Conservation (phyloP, 2,888 invertebrate genomes). For the Halictus ligatus region DNA sequence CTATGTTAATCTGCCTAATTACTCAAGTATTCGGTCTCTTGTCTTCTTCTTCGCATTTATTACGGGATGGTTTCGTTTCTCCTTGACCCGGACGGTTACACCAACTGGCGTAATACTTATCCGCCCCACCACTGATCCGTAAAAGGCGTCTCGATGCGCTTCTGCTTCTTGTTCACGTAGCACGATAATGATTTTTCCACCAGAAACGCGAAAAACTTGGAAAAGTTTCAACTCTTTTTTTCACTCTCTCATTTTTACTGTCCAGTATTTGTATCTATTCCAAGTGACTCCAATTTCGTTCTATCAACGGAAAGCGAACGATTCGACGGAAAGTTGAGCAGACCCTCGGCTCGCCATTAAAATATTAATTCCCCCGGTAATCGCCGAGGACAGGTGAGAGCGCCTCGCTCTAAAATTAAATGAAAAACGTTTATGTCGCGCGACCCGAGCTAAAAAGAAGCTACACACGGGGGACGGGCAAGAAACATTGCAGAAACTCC, state of each 20-base stretch:
- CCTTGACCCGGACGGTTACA: conserved; percentile 5
- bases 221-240: background rate
- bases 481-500: conserved; percentile 18
- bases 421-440: conserved; percentile 16
- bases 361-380: conserved; percentile 24
- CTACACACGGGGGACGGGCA: background rate
- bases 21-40: background rate
- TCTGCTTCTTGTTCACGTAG: background rate
- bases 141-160: background rate
- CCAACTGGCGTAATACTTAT: background rate
- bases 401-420: conserved; percentile 18
- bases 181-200: background rate
- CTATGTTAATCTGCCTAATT: conserved; percentile 11
- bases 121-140: background rate
- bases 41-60: background rate
- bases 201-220: background rate
- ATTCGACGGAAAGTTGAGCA: too few species aligned
- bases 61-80: background rate
- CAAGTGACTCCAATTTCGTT: background rate
- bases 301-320: too few species aligned
- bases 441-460: conserved; percentile 2
- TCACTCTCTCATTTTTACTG: background rate
- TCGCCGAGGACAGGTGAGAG: conserved; percentile 13
- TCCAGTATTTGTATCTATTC: background rate
- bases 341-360: conserved; percentile 4